phyloP scores from a whole-genome alignment of 2,888 invertebrate species.

The Xestoiulus laeticollis region DNA sequence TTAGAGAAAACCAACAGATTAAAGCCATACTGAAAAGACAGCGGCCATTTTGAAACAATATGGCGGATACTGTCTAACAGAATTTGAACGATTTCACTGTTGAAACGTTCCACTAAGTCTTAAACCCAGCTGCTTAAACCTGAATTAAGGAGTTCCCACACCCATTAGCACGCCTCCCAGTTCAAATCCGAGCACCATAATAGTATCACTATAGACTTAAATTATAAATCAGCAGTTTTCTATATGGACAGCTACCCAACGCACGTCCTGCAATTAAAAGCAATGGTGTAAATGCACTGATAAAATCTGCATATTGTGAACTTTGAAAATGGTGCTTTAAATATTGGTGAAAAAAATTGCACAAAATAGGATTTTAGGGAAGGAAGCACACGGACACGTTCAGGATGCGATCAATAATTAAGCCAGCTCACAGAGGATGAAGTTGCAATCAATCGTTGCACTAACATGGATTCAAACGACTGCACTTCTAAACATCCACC shows the following conservation, averaged over 20 bases:
- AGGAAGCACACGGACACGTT: background rate
- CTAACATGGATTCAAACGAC: background rate
- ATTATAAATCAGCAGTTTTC: slow-evolving; percentile 17
- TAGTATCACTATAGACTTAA: background rate
- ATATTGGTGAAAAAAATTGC: background rate
- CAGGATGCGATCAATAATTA: slow-evolving; percentile 32
- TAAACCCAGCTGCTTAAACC: too few species aligned
- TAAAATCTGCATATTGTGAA: background rate
- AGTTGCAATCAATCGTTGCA: background rate
- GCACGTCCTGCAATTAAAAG: slow-evolving; percentile 25
- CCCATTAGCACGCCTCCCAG: background rate
- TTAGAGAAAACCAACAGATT: too few species aligned
- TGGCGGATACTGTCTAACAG: background rate
- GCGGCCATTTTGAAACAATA: background rate
- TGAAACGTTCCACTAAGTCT: too few species aligned
- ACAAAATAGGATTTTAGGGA: background rate
- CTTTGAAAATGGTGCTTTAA: background rate
- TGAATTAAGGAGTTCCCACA: background rate
- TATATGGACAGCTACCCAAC: background rate
- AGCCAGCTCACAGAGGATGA: background rate
- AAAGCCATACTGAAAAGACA: too few species aligned
- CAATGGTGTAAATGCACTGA: background rate
- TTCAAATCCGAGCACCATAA: background rate
- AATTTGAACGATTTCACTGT: too few species aligned
- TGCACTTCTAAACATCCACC: background rate